These are phyloP conservation scores for Andrena fulva DNA, from an alignment of 2,888 invertebrate species.

Conservation along the genomic window DNA sequence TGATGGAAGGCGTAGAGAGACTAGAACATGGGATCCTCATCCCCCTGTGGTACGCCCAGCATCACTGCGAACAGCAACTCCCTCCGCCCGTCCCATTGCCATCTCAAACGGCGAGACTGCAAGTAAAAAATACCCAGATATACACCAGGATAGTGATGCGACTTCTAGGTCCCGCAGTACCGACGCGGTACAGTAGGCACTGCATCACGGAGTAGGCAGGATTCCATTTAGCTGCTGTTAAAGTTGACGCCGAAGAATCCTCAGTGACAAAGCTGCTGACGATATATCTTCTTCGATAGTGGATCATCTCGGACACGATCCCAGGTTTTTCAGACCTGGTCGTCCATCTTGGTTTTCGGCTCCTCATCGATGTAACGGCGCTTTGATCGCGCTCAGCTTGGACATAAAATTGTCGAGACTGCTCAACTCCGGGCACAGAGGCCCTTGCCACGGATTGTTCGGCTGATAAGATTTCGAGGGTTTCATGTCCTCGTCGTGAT, in stretches of 20 bases:
- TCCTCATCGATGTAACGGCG: conserved; percentile 83
- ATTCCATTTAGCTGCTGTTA: conserved; percentile 19
- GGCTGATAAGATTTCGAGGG: conserved; percentile 27
- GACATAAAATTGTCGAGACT: conserved; percentile 89
- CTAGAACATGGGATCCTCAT: conserved; percentile 60
- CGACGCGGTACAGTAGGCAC: conserved; percentile 24
- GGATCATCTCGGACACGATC: not conserved
- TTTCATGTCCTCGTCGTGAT: conserved; percentile 30
- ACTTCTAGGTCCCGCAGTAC: conserved; percentile 58
- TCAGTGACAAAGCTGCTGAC: not conserved
- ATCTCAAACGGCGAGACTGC: conserved; percentile 83
- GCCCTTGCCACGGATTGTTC: conserved; percentile 71
- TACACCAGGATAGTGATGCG: conserved; percentile 75
- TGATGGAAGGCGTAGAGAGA: conserved; percentile 75
- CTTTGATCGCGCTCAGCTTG: conserved; percentile 87
- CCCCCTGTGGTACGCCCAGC: conserved; percentile 63
- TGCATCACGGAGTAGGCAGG: not conserved
- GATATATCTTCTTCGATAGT: not conserved
- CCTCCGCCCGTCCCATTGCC: conserved; percentile 76
- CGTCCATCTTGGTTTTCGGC: not conserved
- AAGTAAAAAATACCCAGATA: conserved; percentile 83
- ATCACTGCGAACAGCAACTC: conserved; percentile 71
- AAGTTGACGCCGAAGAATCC: not conserved
- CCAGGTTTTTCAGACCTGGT: conserved; percentile 54
- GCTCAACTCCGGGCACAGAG: conserved; percentile 86